These are phyloP conservation scores for Papio anubis DNA, from an alignment of 2,113 vertebrate genomes.

Conservation along the genomic window DNA sequence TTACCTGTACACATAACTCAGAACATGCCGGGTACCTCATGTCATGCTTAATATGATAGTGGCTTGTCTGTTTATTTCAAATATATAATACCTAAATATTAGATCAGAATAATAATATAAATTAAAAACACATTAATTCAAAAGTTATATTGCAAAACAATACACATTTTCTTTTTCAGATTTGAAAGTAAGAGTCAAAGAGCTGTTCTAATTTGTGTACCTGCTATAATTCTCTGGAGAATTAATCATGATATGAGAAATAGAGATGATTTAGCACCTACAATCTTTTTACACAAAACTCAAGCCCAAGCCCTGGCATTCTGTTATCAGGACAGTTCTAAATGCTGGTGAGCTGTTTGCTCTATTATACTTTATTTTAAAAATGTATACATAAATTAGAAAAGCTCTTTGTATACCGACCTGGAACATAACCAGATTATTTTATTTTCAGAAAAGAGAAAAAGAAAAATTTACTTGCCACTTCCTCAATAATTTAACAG, in stretches of 20 bases:
- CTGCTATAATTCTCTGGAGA: neutral
- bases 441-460: neutral
- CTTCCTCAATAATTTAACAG: neutral
- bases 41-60: neutral
- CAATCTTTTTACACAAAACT: neutral
- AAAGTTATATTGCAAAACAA: neutral
- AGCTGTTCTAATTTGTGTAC: neutral
- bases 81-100: neutral
- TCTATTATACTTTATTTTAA: neutral
- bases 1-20: slow-evolving; percentile 11
- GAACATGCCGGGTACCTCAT: neutral
- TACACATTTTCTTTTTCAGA: neutral
- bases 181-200: neutral
- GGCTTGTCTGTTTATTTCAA: neutral
- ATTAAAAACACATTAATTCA: neutral
- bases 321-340: neutral
- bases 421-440: neutral
- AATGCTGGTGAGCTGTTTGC: neutral
- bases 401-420: neutral
- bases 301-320: neutral
- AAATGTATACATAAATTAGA: neutral
- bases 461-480: neutral
- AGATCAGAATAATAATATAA: neutral
- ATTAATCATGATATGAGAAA: neutral
- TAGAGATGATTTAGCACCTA: neutral